Base-by-base conservation (phyloP, 1,140 invertebrate species). In the Nephila pilipes region DNA sequence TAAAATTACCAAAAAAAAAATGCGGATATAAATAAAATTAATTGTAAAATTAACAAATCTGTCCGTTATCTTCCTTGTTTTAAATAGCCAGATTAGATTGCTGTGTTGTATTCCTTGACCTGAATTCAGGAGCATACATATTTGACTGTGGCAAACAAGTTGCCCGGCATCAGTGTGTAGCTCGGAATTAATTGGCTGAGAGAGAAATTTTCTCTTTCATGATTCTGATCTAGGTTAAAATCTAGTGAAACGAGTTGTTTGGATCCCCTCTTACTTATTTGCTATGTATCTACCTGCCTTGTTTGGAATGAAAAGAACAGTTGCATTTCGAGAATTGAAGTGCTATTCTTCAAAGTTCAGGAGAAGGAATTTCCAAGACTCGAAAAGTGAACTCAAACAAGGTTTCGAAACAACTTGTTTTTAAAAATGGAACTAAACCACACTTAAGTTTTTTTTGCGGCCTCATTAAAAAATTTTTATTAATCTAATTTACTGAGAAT, bases 81-180 rank as follows among this genome's bases (percentile, higher is more conserved):
- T 60, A 60, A 38, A 60, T 36, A 63, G 54, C 38, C 55, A 60
- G 18, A 87, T 87, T 60, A 87, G 58, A 60, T 63, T 87, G 85
- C 38, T 29, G 85, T 10, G 85, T 22, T 87, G 85, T 63, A 63
- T 87, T 87, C 85, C 85, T 87, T 87, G 85, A 87, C 85, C 85
- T 87, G 58, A 32, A 60, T 87, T 87, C 29, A 6, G 36, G 58
- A 87, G 16, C 85, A 87, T 29, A 38, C 85, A 38, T 63, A 60
- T 25, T 83, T 83, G 69, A 32, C 10, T 79, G 46, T 54, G 38
- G 81, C 38, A 38, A 87, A 87, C 85, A 38, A 87, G 85, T 87
- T 87, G 36, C 25, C 20, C 57, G 36, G n/a, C 85, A 16, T 57
- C 46, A 83, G n/a, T 12, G 25, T n/a, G 22, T 83, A 83, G 32